A percentile compares a stretch with the other conserved stretches of the same genome.
phyloP scores from a whole-genome alignment of 2,797 vertebrate species.

The Carapus acus region DNA sequence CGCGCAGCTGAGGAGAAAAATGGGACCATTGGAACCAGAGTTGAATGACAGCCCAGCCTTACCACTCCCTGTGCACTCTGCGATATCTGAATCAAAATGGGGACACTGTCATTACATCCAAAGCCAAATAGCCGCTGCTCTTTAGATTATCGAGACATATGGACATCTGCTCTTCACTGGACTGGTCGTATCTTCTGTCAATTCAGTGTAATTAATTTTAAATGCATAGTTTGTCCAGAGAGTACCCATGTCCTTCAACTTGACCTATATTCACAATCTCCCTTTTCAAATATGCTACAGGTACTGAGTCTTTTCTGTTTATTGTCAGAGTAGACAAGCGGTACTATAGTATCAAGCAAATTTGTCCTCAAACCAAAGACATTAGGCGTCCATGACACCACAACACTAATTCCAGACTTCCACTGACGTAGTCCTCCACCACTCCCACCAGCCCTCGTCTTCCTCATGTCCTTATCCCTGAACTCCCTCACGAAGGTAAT shows the following conservation, averaged over 20 bases:
- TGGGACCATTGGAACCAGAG: constrained; percentile 39
- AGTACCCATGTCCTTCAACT: constrained; percentile 18
- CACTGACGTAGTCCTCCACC: constrained; percentile 43
- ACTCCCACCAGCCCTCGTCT: constrained; percentile 31
- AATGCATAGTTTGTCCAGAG: constrained; percentile 23
- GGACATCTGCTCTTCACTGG: constrained; percentile 36
- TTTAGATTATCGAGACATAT: constrained; percentile 51
- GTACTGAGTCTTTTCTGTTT: constrained; percentile 34
- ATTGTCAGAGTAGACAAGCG: constrained; percentile 39
- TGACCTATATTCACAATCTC: constrained; percentile 30
- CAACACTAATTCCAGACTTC: constrained; percentile 50
- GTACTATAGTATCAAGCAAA: constrained; percentile 38
- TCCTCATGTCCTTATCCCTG: constrained; percentile 41
- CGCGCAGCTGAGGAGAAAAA: constrained; percentile 42
- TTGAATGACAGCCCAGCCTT: constrained; percentile 54
- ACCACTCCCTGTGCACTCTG: constrained; percentile 32
- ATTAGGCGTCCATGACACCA: constrained; percentile 39
- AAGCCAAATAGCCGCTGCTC: constrained; percentile 34
- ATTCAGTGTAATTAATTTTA: constrained; percentile 43
- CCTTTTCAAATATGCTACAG: constrained; percentile 32
- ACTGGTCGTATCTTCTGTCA: constrained; percentile 38
- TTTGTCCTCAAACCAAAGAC: constrained; percentile 37
- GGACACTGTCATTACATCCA: background rate
- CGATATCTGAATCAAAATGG: constrained; percentile 53
- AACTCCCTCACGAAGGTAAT: constrained; percentile 60